phyloP scores from a whole-genome alignment of 1,140 invertebrate species.

The Zophobas atratus region DNA sequence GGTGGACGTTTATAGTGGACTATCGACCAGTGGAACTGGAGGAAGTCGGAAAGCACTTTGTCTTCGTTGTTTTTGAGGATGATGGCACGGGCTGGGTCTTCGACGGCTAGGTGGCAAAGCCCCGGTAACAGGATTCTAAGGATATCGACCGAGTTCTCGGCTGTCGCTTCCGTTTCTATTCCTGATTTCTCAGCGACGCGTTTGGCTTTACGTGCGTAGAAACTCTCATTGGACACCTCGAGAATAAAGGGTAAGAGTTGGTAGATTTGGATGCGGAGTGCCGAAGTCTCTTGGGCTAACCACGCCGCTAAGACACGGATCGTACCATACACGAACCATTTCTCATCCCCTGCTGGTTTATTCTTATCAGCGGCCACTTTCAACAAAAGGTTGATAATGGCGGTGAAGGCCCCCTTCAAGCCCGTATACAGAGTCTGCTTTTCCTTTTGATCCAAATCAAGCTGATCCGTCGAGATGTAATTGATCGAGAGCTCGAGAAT shows the following conservation, averaged over 20 bases:
- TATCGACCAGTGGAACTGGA: conserved; percentile 89
- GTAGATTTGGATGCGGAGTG: conserved; percentile 88
- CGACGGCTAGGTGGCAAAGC: conserved; percentile 91
- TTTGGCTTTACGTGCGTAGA: conserved; percentile 78
- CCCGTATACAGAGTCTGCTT: conserved; percentile 91
- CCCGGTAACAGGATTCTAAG: conserved; percentile 88
- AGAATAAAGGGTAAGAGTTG: conserved; percentile 85
- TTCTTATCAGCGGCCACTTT: conserved; percentile 82
- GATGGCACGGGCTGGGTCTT: conserved; percentile 88
- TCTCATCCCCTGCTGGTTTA: conserved; percentile 74
- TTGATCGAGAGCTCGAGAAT: conserved; percentile 87
- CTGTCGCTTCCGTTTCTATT: conserved; percentile 71
- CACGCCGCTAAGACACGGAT: conserved; percentile 88
- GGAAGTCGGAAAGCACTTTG: conserved; percentile 83
- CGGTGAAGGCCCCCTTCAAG: conserved; percentile 91
- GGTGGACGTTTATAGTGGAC: conserved; percentile 88
- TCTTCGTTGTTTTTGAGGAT: conserved; percentile 85
- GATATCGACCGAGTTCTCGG: conserved; percentile 79
- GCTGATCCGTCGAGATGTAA: conserved; percentile 85
- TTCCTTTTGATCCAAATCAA: conserved; percentile 90
- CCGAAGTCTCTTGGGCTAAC: conserved; percentile 93
- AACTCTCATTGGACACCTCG: conserved; percentile 85
- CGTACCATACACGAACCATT: conserved; percentile 86
- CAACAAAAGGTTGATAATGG: conserved; percentile 82
- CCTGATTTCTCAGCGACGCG: conserved; percentile 77